phyloP scores from a whole-genome alignment of 2,113 vertebrate genomes.

The Pollachius pollachius region DNA sequence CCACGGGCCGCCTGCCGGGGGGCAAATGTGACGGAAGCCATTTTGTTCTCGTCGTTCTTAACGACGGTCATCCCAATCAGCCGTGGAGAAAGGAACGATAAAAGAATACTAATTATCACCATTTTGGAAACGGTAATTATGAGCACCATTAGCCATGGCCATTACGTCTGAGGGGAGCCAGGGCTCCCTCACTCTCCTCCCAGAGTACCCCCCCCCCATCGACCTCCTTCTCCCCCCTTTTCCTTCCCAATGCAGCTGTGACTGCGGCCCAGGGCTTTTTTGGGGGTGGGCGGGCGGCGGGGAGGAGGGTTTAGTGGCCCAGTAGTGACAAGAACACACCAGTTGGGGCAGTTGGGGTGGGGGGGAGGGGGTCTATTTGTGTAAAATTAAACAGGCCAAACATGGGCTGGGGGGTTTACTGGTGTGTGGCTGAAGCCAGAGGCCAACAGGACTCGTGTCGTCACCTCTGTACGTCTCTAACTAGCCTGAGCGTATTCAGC shows the following conservation, averaged over 20 bases:
- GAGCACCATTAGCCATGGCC: conserved; percentile 66
- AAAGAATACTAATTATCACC: conserved; percentile 59
- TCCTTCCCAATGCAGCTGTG: conserved; percentile 13
- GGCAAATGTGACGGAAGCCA: conserved; percentile 47
- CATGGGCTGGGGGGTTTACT: conserved; percentile 59
- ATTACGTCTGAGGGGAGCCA: conserved; percentile 62
- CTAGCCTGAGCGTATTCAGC: conserved; percentile 15
- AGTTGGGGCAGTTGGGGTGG: neutral
- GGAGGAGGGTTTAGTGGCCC: neutral
- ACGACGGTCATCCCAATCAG: conserved; percentile 46
- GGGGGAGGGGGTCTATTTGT: conserved; percentile 28
- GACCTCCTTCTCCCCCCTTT: conserved; percentile 21
- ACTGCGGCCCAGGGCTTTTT: neutral
- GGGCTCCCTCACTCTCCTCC: conserved; percentile 33
- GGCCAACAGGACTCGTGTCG: neutral
- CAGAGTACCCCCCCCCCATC: conserved; percentile 30
- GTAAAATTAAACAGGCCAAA: conserved; percentile 65
- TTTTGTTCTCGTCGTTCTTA: conserved; percentile 35
- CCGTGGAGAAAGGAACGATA: conserved; percentile 54
- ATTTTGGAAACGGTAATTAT: conserved; percentile 62
- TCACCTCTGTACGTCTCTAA: conserved; percentile 50
- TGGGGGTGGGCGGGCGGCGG: conserved; percentile 4
- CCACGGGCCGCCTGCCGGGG: conserved; percentile 8
- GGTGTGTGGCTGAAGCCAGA: conserved; percentile 23
- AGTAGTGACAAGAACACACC: neutral